Base-by-base conservation (phyloP, 2,797 vertebrate genomes). In the Parauchenoglanis ngamensis region DNA sequence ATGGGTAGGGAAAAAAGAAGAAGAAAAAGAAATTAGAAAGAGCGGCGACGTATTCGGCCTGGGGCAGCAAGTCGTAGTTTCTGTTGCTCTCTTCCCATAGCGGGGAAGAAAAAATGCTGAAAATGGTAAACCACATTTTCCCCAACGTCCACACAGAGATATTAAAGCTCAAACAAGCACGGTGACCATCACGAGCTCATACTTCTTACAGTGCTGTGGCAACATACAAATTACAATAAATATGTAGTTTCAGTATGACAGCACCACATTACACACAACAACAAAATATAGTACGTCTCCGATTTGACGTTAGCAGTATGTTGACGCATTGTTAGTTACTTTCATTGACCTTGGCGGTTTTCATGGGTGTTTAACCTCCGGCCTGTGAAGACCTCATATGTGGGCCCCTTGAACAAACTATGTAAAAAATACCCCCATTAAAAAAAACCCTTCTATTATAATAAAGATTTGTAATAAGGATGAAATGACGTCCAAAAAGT, bases 341-440 rank as follows among this genome's bases (percentile, higher is more conserved):
- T 95, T 92, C 89, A 90, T 87, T 95, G 94, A 95, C 96, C 95
- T 94, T 94, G 95, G 94, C 19, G 85, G 92, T 95, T 96, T 97
- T 96, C 95, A 97, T 95, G 96, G 94, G 94, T 96, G 92, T 95
- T 94, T 95, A 96, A 97, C 96, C 97, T 95, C 75, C 97, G 97
- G 98, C 97, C 97, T 92, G 79, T 94, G 95, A 95, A 96, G 92
- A 96, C 96, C 96, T 96, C 96, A 96, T 97, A 96, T 96, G 95
- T 94, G 94, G 40, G 93, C 91, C 94, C 91, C 90, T 93, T 92
- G 94, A 93, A 94, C 91, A 93, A 92, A 92, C 93, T 94, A 93
- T 92, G 94, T 94, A 96, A 96, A 96, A 95, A 94, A 95, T 67
- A 95, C 92, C 93, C 92, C 91, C 86, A 92, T 94, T 95, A 96